Evolutionary conservation across 1,140 invertebrate species (phyloP), one percentile per base, ranked within the genome.

Genomic region (Zaprionus tsacasi): DNA sequence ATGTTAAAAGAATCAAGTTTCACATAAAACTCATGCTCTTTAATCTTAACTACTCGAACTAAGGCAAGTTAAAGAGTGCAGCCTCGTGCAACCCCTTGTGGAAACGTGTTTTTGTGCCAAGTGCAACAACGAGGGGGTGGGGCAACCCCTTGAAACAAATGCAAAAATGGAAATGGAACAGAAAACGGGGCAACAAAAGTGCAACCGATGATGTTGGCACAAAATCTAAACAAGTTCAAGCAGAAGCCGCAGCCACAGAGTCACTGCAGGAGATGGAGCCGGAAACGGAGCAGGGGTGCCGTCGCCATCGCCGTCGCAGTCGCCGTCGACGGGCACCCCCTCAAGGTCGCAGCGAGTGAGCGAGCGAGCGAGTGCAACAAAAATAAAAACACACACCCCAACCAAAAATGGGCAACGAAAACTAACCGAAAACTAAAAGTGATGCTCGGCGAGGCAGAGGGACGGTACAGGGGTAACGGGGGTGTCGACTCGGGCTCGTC

Each of bases 401-500:
- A 30, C 27, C 50, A 69, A 70, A 77, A 76, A 78, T 82, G 82
- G 82, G 79, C 71, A 82, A 70, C 68, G 74, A 87, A 88, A 87
- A 88, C 85, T 89, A 88, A 74, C 85, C 85, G 72, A 76, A 89
- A 88, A 89, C 85, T 88, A 89, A 88, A 87, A 89, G 80, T 88
- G 76, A 89, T 78, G 76, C 79, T 68, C 67, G n/a, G 21, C 27
- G 27, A 30, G 15, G 57, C 43, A 45, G 48, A 12, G 38, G 63
- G 58, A n/a, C n/a, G 72, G 45, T 30, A 72, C 21, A 2, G 21
- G 21, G 21, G 21, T 21, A 1, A 21, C 1, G 21, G 21, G 21
- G 21, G 36, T 59, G 57, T 56, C 65, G 78, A 70, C 25, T 38
- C 30, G 11, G 33, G 38, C 36, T 36, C 15, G 50, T 36, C 15